Evolutionary conservation across 2,888 invertebrate species (phyloP).

Genomic region (Acronicta leporina): DNA sequence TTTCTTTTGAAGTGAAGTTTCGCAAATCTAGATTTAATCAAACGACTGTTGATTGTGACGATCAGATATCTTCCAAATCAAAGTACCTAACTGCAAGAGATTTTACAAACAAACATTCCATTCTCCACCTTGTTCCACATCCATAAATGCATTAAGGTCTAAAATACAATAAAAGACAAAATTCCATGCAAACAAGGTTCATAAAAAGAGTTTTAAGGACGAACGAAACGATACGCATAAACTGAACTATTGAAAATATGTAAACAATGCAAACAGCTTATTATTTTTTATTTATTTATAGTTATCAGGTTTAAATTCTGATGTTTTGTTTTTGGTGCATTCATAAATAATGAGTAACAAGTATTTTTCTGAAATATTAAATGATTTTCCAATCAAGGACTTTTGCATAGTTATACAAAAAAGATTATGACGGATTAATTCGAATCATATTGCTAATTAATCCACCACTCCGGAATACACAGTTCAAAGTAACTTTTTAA

Average conservation of each 20-base stretch:
- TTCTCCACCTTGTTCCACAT: neutral
- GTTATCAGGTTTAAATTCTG: neutral
- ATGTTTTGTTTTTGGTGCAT: neutral
- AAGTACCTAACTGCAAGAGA: neutral
- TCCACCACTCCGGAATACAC: too few relatives aligned
- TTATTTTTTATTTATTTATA: too few relatives aligned
- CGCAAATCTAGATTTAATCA: slow-evolving; percentile 7
- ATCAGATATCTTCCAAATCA: neutral
- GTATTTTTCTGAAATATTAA: neutral
- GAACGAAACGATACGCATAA: slow-evolving; percentile 15
- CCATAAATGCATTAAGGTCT: slow-evolving; percentile 8
- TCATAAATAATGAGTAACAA: too few relatives aligned
- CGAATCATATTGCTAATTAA: too few relatives aligned
- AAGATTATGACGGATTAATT: too few relatives aligned
- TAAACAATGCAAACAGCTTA: slow-evolving; percentile 17
- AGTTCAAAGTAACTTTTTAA: too few relatives aligned
- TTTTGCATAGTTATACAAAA: too few relatives aligned
- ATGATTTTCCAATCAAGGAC: slow-evolving; percentile 1
- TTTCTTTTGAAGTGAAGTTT: neutral
- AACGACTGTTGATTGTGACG: neutral
- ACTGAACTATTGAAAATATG: slow-evolving; percentile 5
- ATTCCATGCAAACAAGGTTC: slow-evolving; percentile 18
- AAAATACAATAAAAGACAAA: slow-evolving; percentile 12
- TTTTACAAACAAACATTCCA: neutral
- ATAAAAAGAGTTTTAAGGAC: slow-evolving; percentile 18